phyloP scores from a whole-genome alignment of 2,797 vertebrate genomes.

The Alcedo quadribrachys region DNA sequence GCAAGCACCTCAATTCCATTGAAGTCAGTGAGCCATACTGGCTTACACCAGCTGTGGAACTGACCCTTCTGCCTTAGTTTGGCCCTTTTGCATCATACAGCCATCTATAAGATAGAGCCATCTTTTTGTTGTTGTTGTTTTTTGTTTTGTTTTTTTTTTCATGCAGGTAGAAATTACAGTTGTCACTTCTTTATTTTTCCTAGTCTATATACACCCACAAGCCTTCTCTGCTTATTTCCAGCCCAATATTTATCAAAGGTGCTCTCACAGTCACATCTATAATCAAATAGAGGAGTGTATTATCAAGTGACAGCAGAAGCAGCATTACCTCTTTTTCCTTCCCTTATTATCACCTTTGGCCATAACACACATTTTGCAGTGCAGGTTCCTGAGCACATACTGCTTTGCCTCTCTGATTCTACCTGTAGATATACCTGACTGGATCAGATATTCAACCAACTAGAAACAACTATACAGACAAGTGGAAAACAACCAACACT shows the following conservation, averaged over 20 bases:
- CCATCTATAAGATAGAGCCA: background rate
- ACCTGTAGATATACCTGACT: background rate
- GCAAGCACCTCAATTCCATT: background rate
- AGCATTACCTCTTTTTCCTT: background rate
- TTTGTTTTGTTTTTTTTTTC: background rate
- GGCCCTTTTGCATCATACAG: background rate
- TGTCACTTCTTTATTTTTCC: background rate
- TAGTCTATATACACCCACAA: background rate
- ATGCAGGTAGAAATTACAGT: background rate
- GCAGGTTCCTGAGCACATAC: background rate
- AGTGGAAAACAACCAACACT: background rate
- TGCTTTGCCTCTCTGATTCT: background rate
- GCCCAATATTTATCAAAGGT: background rate
- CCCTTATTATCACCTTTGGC: background rate
- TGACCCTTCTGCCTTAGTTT: background rate
- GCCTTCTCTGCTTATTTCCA: background rate
- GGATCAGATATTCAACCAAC: background rate
- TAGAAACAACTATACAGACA: background rate
- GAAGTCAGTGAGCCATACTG: background rate
- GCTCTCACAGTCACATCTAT: background rate
- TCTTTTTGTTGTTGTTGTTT: background rate
- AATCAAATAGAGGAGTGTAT: background rate
- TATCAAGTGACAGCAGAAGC: background rate
- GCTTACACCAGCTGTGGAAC: background rate
- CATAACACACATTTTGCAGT: background rate